Conservation (phyloP, 1,140 invertebrate species). For the Calycopis cecrops region DNA sequence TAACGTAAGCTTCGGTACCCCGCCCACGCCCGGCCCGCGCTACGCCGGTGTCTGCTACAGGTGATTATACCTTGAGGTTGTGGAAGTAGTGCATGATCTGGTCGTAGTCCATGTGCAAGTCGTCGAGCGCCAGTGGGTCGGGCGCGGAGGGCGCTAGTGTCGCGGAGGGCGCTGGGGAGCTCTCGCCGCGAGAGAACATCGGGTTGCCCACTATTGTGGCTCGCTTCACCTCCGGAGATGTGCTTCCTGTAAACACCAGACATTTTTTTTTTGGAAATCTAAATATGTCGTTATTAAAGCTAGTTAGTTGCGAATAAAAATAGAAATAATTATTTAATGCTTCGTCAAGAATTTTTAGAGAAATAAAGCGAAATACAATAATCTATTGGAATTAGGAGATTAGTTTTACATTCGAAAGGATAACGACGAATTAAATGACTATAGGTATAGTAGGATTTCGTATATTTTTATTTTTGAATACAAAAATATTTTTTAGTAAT, state of each 20-base stretch:
- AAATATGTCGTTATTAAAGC: background rate
- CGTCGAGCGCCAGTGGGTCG: constrained; percentile 82
- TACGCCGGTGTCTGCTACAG: background rate
- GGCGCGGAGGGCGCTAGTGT: constrained; percentile 25
- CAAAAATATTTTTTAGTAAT: too few relatives aligned
- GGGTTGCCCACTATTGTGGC: constrained; percentile 92
- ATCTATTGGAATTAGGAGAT: background rate
- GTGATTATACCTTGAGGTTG: constrained; percentile 90
- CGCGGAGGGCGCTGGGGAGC: constrained; percentile 78
- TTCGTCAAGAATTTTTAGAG: too few relatives aligned
- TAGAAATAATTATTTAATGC: too few relatives aligned
- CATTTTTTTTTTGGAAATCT: background rate
- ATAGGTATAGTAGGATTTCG: too few relatives aligned
- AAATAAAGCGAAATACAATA: background rate
- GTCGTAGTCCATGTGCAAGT: constrained; percentile 95
- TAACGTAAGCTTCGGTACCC: too few relatives aligned
- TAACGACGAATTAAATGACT: too few relatives aligned
- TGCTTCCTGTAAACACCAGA: constrained; percentile 44
- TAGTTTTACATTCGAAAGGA: too few relatives aligned
- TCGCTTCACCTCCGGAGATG: constrained; percentile 82
- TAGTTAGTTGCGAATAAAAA: background rate
- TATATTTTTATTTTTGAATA: too few relatives aligned
- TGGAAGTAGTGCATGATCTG: constrained; percentile 98
- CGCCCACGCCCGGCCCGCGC: background rate
- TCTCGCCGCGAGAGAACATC: constrained; percentile 82